Conservation (phyloP, 2,797 vertebrate genomes). For the Nyctibius grandis region DNA sequence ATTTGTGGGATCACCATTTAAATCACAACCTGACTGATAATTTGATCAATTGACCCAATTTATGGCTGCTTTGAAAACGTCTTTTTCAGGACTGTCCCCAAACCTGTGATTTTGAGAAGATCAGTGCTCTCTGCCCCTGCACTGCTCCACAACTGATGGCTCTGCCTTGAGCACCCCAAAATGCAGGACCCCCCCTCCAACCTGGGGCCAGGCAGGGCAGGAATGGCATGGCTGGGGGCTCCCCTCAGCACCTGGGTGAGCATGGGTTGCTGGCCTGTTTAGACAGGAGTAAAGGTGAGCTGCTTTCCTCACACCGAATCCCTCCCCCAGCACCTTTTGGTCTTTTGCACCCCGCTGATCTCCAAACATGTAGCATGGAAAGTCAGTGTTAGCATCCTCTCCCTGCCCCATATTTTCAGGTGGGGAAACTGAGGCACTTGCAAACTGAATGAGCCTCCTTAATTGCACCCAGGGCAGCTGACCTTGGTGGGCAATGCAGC, state of each 20-base stretch:
- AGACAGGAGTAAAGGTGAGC: background rate
- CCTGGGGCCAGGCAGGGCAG: background rate
- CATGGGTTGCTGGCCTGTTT: accelerated
- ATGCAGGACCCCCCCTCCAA: too few species aligned
- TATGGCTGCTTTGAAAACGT: background rate
- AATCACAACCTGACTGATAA: background rate
- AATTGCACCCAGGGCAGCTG: background rate
- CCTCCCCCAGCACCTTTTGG: background rate
- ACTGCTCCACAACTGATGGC: too few species aligned
- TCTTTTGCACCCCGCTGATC: background rate
- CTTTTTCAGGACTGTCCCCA: background rate
- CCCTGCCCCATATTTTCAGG: accelerated
- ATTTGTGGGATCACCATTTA: background rate
- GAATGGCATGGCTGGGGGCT: accelerated
- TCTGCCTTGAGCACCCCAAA: background rate
- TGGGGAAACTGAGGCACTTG: background rate
- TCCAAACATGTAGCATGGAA: accelerated
- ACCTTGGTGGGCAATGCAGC: background rate
- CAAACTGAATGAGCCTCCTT: background rate
- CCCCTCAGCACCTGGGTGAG: accelerated
- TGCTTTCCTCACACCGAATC: background rate
- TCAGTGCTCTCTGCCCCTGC: background rate
- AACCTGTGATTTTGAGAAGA: background rate
- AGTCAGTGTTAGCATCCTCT: background rate
- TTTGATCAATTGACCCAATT: background rate